Percentiles rank a stretch among this genome's conserved stretches.
phyloP scores from a whole-genome alignment of 2,888 invertebrate genomes.

The Lasioglossum lativentre region DNA sequence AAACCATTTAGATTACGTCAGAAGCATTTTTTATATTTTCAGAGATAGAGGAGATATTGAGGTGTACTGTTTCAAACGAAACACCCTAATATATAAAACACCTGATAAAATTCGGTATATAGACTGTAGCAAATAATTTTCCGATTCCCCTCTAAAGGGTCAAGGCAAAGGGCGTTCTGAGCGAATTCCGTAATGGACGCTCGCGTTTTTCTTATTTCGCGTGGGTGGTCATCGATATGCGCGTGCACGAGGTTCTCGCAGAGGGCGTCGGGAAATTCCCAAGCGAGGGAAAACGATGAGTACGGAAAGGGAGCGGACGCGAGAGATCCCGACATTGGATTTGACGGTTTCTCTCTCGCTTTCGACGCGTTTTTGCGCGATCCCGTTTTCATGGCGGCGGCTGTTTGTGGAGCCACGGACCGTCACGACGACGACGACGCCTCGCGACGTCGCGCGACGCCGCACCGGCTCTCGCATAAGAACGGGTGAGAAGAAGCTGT shows the following conservation, averaged over 20 bases:
- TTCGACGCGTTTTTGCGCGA: conserved; percentile 25
- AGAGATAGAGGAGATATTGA: too few species aligned
- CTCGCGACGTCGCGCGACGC: background rate
- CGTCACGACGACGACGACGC: background rate
- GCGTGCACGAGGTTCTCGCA: conserved; percentile 24
- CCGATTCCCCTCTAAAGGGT: background rate
- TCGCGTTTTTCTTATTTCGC: conserved; percentile 67
- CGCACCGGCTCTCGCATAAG: background rate
- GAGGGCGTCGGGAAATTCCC: conserved; percentile 11
- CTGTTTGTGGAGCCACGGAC: conserved; percentile 9
- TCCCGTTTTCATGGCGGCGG: conserved; percentile 6
- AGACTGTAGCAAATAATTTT: background rate
- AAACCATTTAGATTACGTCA: too few species aligned
- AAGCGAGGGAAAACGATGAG: background rate
- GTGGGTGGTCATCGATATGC: conserved; percentile 70
- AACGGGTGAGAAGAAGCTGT: conserved; percentile 12
- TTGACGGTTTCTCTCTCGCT: conserved; percentile 12
- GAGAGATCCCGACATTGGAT: conserved; percentile 16
- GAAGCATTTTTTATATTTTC: too few species aligned
- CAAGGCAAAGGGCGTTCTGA: background rate
- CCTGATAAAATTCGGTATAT: too few species aligned
- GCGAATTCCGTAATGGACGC: conserved; percentile 67
- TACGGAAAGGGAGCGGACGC: background rate
- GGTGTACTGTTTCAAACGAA: too few species aligned
- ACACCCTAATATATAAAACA: too few species aligned